A percentile compares a stretch with the other conserved stretches of the same genome.
These are phyloP conservation scores for Drosophila tropicalis DNA, from an alignment of 1,140 invertebrate species.

Conservation along the genomic window DNA sequence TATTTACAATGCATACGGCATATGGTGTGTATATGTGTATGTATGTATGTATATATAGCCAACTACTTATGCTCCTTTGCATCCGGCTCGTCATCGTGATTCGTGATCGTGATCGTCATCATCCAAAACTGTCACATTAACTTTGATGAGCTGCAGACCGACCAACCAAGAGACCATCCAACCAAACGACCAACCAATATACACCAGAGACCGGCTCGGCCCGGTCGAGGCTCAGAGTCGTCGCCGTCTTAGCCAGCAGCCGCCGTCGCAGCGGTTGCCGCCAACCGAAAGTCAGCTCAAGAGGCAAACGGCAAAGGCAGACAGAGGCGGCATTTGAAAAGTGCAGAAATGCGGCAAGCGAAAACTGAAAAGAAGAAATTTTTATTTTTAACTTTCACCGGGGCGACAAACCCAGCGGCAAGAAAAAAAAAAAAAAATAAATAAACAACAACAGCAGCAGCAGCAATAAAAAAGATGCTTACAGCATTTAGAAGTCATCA, in stretches of 20 bases:
- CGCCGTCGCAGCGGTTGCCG: slow-evolving; percentile 2
- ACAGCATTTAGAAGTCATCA: slow-evolving; percentile 71
- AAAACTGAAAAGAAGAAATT: slow-evolving; percentile 73
- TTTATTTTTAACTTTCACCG: slow-evolving; percentile 56
- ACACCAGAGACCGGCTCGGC: slow-evolving; percentile 22
- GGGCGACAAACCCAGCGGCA: slow-evolving; percentile 50
- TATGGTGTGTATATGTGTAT: background rate
- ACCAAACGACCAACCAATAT: background rate
- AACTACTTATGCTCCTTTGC: slow-evolving; percentile 27
- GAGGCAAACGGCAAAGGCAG: slow-evolving; percentile 13
- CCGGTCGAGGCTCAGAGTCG: slow-evolving; percentile 20
- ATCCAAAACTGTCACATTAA: slow-evolving; percentile 75
- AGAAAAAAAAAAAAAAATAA: slow-evolving; percentile 30
- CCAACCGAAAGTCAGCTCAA: slow-evolving; percentile 65
- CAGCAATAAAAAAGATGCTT: slow-evolving; percentile 40
- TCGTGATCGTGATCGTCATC: slow-evolving; percentile 31
- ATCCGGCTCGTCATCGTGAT: slow-evolving; percentile 40
- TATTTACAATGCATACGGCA: background rate
- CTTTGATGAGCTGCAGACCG: slow-evolving; percentile 68
- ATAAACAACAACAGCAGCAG: background rate
- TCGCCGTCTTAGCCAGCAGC: background rate
- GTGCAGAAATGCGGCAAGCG: slow-evolving; percentile 56
- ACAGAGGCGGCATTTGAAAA: slow-evolving; percentile 50
- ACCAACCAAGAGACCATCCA: background rate
- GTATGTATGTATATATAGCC: background rate